These are phyloP conservation scores for Platalea minor DNA, from an alignment of 2,797 vertebrate species.

Conservation along the genomic window DNA sequence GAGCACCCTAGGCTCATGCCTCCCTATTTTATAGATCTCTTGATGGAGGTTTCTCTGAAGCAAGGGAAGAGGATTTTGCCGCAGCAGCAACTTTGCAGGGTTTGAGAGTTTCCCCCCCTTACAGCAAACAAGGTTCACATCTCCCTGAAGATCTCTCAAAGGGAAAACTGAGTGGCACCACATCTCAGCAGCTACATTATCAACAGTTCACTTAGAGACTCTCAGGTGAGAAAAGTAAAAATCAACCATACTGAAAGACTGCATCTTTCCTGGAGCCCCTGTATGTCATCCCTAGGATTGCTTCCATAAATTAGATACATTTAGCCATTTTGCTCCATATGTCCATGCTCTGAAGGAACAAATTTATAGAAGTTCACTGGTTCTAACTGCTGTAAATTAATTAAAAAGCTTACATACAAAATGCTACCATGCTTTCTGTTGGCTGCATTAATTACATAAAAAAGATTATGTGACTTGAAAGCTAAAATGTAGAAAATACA, in stretches of 20 bases:
- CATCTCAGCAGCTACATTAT: neutral
- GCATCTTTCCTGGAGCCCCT: neutral
- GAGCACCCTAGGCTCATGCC: rapidly evolving
- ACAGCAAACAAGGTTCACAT: neutral
- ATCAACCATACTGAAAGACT: rapidly evolving
- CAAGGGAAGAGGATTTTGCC: neutral
- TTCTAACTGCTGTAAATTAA: neutral
- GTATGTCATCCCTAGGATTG: neutral
- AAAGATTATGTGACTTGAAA: neutral
- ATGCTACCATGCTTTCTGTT: neutral
- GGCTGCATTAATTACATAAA: neutral
- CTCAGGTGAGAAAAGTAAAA: neutral
- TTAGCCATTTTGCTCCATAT: neutral
- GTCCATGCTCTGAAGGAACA: neutral
- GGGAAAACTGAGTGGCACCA: neutral
- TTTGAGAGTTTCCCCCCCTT: neutral
- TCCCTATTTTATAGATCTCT: neutral
- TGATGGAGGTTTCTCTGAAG: neutral
- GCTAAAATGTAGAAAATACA: neutral
- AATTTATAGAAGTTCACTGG: neutral
- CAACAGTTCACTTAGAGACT: neutral
- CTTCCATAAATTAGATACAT: neutral
- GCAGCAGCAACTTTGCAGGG: neutral
- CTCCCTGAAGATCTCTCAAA: neutral
- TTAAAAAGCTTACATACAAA: neutral